phyloP scores from a whole-genome alignment of 2,797 vertebrate genomes.

The Labeo calbasu region DNA sequence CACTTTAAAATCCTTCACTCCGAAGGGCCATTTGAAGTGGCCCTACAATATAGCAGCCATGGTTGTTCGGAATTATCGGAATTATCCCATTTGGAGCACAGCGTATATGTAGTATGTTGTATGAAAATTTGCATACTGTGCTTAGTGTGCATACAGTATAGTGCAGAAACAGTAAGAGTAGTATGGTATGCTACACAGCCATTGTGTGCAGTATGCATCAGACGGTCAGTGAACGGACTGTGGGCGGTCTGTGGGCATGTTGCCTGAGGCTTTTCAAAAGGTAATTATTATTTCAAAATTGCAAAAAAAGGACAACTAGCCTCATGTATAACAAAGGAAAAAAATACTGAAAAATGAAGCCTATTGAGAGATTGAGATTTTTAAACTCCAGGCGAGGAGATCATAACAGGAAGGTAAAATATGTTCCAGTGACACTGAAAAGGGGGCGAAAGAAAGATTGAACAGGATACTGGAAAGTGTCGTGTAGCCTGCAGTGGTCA shows the following conservation, averaged over 20 bases:
- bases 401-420: conserved; percentile 27
- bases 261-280: conserved; percentile 29
- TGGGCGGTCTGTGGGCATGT: conserved; percentile 11
- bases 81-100: background rate
- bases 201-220: conserved; percentile 31
- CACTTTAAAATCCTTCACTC: background rate
- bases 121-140: background rate
- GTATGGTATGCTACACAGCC: background rate
- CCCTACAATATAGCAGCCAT: background rate
- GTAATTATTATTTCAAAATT: conserved; percentile 30
- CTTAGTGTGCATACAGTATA: background rate
- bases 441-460: conserved; percentile 25
- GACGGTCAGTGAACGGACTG: conserved; percentile 9
- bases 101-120: background rate
- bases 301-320: background rate
- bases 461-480: conserved; percentile 42
- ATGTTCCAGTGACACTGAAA: conserved; percentile 32
- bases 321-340: background rate
- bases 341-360: background rate
- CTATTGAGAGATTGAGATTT: background rate
- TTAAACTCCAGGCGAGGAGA: background rate
- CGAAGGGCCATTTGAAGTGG: background rate
- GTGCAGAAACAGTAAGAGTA: conserved; percentile 9
- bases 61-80: background rate
- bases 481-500: conserved; percentile 51